A percentile compares a stretch with the other conserved stretches of the same genome.
phyloP scores from a whole-genome alignment of 2,797 vertebrate species.

The Huso huso region DNA sequence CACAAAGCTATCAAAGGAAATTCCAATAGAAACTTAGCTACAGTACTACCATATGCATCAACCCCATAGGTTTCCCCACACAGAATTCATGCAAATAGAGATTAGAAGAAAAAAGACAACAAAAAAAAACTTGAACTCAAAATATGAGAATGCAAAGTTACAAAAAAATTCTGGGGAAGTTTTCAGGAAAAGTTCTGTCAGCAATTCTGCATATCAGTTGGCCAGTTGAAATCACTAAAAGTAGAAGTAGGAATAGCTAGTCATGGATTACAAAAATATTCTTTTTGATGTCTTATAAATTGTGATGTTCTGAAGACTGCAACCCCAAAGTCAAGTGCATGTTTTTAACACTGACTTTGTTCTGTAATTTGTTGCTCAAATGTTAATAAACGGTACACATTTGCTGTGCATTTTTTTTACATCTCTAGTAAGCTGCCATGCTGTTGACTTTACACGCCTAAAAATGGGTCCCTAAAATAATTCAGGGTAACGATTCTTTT shows the following conservation, averaged over 20 bases:
- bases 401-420: background rate
- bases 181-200: background rate
- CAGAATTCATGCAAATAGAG: background rate
- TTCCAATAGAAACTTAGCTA: background rate
- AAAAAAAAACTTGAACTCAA: background rate
- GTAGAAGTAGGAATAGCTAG: too few species aligned
- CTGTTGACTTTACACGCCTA: background rate
- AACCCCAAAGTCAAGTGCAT: too few species aligned
- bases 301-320: too few species aligned
- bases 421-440: background rate
- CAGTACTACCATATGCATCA: background rate
- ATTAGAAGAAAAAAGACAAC: too few species aligned
- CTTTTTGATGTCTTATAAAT: too few species aligned
- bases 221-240: too few species aligned
- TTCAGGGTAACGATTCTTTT: slow-evolving; percentile 26
- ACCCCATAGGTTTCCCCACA: too few species aligned
- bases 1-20: background rate
- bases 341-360: too few species aligned
- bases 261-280: too few species aligned
- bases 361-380: too few species aligned
- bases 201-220: slow-evolving; percentile 26
- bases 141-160: background rate
- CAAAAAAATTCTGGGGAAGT: background rate
- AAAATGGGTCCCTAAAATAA: background rate
- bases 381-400: too few species aligned